Conservation (phyloP, 2,888 invertebrate species). For the Maniola hyperantus region DNA sequence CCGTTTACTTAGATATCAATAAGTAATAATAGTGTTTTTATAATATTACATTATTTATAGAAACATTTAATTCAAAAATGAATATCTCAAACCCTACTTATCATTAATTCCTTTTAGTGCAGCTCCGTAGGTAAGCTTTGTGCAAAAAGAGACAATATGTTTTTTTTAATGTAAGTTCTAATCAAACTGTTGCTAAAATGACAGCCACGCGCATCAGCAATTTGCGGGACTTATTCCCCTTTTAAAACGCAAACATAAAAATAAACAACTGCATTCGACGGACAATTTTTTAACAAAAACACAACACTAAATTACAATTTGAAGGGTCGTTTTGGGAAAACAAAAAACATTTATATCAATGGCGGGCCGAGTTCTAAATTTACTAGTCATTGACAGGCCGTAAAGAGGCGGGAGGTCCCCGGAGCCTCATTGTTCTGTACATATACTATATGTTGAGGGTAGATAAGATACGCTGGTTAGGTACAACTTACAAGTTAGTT, state of each 20-base stretch:
- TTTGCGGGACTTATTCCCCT: no score
- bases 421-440: conserved; percentile 64
- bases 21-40: no score
- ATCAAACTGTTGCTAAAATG: no score
- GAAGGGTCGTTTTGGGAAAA: conserved; percentile 78
- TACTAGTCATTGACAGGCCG: conserved; percentile 81
- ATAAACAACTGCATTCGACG: conserved; percentile 11
- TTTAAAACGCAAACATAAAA: conserved; percentile 4
- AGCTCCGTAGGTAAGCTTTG: no score
- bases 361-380: conserved; percentile 78
- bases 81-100: no score
- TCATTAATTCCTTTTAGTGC: no score
- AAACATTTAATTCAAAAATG: no score
- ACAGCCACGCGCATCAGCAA: no score
- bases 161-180: no score
- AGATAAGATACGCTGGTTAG: conserved; percentile 67
- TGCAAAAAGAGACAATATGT: no score
- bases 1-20: no score
- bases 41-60: no score
- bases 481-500: conserved; percentile 15
- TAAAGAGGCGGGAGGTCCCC: conserved; percentile 72
- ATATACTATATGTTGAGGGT: conserved; percentile 56
- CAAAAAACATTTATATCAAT: conserved; percentile 83
- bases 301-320: conserved; percentile 76
- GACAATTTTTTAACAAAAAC: conserved; percentile 35